A percentile compares a stretch with the other conserved stretches of the same genome.
Conservation (phyloP, 2,797 vertebrate genomes). For the Leptoclinus maculatus region DNA sequence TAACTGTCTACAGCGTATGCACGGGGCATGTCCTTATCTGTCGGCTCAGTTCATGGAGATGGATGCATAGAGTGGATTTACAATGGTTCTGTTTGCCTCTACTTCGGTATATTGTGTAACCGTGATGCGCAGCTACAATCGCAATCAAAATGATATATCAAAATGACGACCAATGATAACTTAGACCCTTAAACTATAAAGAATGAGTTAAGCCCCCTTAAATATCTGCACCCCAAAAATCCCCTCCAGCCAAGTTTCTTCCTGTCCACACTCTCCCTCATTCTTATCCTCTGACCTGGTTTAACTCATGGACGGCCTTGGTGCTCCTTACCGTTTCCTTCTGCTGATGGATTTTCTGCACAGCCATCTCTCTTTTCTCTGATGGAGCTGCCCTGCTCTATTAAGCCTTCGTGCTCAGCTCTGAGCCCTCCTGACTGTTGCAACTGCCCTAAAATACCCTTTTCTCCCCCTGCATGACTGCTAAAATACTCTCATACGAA, state of each 20-base stretch:
- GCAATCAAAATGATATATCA: neutral
- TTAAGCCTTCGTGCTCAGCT: conserved; percentile 40
- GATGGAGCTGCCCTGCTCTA: conserved; percentile 35
- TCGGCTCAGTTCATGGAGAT: conserved; percentile 6
- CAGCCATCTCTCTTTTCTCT: conserved; percentile 37
- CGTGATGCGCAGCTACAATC: neutral
- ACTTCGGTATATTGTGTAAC: neutral
- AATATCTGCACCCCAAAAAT: neutral
- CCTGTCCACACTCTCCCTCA: neutral
- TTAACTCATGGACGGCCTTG: conserved; percentile 21
- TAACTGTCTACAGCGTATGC: neutral
- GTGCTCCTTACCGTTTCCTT: conserved; percentile 22
- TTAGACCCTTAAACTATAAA: neutral
- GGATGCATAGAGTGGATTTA: neutral
- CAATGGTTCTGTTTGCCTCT: neutral
- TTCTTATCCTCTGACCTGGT: conserved; percentile 41
- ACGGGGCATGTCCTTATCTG: neutral
- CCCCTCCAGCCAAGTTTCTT: neutral
- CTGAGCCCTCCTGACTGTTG: conserved; percentile 28
- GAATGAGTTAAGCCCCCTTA: neutral
- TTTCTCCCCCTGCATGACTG: neutral
- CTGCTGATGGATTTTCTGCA: conserved; percentile 41
- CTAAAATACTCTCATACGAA: neutral
- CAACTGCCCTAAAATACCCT: conserved; percentile 11
- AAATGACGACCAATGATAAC: neutral